phyloP scores from a whole-genome alignment of 1,140 invertebrate species.

The Nylanderia fulva region DNA sequence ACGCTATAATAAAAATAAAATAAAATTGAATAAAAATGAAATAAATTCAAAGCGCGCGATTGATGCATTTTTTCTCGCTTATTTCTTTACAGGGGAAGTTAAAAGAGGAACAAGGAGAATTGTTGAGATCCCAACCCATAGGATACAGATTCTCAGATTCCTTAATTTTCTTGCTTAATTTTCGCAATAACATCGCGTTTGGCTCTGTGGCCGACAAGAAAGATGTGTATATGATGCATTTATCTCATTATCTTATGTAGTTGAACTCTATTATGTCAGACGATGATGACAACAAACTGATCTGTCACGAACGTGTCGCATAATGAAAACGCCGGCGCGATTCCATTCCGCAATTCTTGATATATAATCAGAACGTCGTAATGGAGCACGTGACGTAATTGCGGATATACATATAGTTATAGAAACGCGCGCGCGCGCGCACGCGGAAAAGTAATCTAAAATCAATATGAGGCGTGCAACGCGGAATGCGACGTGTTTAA shows the following conservation, averaged over 20 bases:
- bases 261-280: not conserved
- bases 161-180: no score
- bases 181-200: no score
- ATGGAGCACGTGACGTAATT: slow-evolving; percentile 40
- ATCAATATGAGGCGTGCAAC: slow-evolving; percentile 60
- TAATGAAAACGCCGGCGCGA: slow-evolving; percentile 9
- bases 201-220: no score
- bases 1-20: no score
- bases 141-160: no score
- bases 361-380: slow-evolving; percentile 48
- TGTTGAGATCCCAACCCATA: no score
- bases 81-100: no score
- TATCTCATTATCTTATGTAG: not conserved
- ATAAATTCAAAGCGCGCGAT: no score
- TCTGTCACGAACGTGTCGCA: not conserved
- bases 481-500: slow-evolving; percentile 50
- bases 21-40: no score
- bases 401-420: slow-evolving; percentile 36
- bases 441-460: slow-evolving; percentile 60
- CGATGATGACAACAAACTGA: not conserved
- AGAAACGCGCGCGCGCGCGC: not conserved
- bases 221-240: no score
- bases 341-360: slow-evolving; percentile 36
- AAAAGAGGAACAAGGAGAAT: no score
- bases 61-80: no score